Evolutionary conservation across 2,797 vertebrate genomes (phyloP).

Genomic region (Chaenodraco wilsoni): DNA sequence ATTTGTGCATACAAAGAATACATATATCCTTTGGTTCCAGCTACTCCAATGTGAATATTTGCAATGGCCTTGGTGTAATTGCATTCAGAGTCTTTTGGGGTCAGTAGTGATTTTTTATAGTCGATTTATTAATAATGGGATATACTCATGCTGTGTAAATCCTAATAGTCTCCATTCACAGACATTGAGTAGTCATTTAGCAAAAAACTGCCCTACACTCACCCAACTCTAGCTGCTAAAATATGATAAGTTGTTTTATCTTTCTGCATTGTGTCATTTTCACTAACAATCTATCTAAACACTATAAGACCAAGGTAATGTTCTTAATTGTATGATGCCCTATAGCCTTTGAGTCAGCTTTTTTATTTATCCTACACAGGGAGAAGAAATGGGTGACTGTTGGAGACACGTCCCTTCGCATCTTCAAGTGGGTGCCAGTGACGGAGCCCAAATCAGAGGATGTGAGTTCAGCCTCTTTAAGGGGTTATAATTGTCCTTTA

Average conservation of each 20-base stretch:
- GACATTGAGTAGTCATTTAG: background rate
- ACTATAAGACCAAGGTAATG: too few species aligned
- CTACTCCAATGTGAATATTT: background rate
- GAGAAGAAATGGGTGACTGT: conserved; percentile 99
- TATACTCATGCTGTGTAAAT: background rate
- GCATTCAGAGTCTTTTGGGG: background rate
- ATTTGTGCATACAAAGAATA: too few species aligned
- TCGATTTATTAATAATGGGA: background rate
- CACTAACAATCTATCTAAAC: background rate
- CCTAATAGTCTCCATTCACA: background rate
- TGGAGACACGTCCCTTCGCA: conserved; percentile 96
- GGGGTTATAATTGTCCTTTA: background rate
- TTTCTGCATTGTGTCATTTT: background rate
- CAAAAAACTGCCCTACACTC: background rate
- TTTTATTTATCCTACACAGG: conserved; percentile 77
- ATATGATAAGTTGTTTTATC: background rate
- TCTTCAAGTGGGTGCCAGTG: conserved; percentile 99
- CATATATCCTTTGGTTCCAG: too few species aligned
- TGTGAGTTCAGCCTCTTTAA: conserved; percentile 84
- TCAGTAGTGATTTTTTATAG: background rate
- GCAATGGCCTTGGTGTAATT: background rate
- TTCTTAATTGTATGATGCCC: background rate
- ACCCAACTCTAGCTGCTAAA: background rate
- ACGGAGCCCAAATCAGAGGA: conserved; percentile 97
- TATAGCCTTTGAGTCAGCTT: conserved; percentile 4